Evolutionary conservation across 2,888 invertebrate species (phyloP), one percentile per base, ranked within the genome.

Genomic region (Lepeophtheirus nordmannii): DNA sequence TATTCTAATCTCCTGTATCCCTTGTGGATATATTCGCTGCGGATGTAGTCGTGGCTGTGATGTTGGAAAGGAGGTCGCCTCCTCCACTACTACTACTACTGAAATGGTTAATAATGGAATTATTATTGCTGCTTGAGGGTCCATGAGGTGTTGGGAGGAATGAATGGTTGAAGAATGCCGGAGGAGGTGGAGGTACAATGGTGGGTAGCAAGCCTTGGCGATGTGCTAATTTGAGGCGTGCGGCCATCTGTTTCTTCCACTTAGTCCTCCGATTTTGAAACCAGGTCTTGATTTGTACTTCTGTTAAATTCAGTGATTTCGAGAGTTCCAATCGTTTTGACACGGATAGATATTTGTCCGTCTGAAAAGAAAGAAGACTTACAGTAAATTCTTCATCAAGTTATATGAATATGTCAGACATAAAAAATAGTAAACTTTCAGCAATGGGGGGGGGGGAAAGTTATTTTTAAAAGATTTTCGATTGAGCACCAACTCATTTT

Each of bases 231-330:
- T 91, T 89, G 69, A 93, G 76, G 3, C 90, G 79, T 0, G 90
- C 87, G 0, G 93, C 91, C 72, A 96, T 77, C 73, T 96, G 94
- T 72, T 96, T 96, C 78, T 96, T 93, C 93, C 93, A 94, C 75
- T 96, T 94, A 0, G 94, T 96, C 69, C 94, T 80, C 67, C 94
- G 81, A 74, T 94, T 92, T 76, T 92, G 91, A 74, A 93, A 93
- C 93, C 93, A 93, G 0, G 93, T 93, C 75, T 94, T 94, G 70
- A 94, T 92, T 78, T 94, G 93, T 0, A 92, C 92, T 77, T 94
- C 93, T 0, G 92, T 92, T 58, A 94, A 79, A 70, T 84, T 86
- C 40, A 96, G 76, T 0, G 85, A 85, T 75, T 90, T 89, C 0
- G 93, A 92, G 7, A 96, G 79, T 72, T 94, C 92, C 85, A 92